Evolutionary conservation across 2,113 vertebrate genomes (phyloP).

Genomic region (Nettapus auritus): DNA sequence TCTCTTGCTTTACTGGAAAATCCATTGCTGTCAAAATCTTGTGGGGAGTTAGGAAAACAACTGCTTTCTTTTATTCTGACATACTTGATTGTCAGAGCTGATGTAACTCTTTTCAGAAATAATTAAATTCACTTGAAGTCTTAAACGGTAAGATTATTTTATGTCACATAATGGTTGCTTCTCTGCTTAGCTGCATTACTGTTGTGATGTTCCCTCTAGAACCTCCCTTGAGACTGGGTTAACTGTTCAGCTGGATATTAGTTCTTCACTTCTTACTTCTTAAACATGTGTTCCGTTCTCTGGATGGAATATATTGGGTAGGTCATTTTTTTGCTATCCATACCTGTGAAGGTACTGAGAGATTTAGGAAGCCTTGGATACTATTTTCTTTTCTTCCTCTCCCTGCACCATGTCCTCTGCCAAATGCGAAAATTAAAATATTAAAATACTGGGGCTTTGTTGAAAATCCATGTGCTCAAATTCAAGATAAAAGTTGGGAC

Average conservation of each 20-base stretch:
- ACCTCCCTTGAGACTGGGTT: neutral
- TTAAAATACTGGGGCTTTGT: neutral
- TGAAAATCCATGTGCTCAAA: neutral
- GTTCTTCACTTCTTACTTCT: neutral
- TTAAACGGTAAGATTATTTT: neutral
- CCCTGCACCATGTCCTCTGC: neutral
- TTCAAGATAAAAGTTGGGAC: neutral
- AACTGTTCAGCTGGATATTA: neutral
- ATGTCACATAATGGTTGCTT: neutral
- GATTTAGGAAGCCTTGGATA: no score
- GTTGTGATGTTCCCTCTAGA: neutral
- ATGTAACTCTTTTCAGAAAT: neutral
- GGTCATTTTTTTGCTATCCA: neutral
- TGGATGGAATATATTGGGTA: neutral
- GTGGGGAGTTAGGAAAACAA: neutral
- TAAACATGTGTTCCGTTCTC: neutral
- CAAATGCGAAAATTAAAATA: neutral
- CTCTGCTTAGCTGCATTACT: neutral
- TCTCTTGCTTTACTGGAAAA: neutral
- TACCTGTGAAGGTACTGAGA: fast-evolving
- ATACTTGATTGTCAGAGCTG: neutral
- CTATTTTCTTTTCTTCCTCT: no score
- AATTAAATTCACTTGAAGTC: neutral
- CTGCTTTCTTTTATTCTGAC: neutral
- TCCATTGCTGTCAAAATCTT: neutral